Evolutionary conservation across 2,888 invertebrate species (phyloP), one percentile per base, ranked within the genome.

Genomic region (Bellardia pandia): DNA sequence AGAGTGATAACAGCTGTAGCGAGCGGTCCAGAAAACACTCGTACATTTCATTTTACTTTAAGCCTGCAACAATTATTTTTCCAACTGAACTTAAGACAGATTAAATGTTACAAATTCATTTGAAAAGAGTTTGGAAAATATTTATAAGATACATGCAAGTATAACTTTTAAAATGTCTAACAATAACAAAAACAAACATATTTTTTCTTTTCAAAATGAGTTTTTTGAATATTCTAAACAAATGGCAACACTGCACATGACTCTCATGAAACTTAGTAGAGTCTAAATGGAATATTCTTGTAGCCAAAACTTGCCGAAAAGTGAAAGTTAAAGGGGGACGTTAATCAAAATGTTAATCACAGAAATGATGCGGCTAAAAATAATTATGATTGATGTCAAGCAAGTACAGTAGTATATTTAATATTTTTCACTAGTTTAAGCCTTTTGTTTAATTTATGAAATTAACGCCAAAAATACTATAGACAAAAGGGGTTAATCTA

Each of bases 401-500:
- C 58, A 13, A 37, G 13, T 11, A 33, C 9, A 7, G 5, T 37
- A n/a, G 37, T 37, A 30, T 48, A 48, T 69, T 66, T 23, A 66
- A 79, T 66, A 66, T 16, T 69, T 82, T 45, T 14, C 75, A 78
- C 84, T 84, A 74, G 74, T 84, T 84, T 78, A 74, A 72, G 72
- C 72, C 66, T 84, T 78, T 84, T 84, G 83, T 84, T 71, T 77
- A 84, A 84, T 84, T 66, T 77, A 78, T 72, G 66, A 62, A 71
- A 71, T 16, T 13, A 58, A 58, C 13, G 16, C 66, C 23, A 30
- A 58, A 42, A 6, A 53, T 14, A 53, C 1, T 7, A 33, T 8
- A 30, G 1, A 14, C 23, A 16, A 71, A 40, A 37, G 37, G 69
- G 33, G 37, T 51, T 37, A 16, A 33, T n/a, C n/a, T 23, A 23